These are phyloP conservation scores for Sus cebifrons DNA, from an alignment of 2,797 vertebrate genomes.

Conservation along the genomic window DNA sequence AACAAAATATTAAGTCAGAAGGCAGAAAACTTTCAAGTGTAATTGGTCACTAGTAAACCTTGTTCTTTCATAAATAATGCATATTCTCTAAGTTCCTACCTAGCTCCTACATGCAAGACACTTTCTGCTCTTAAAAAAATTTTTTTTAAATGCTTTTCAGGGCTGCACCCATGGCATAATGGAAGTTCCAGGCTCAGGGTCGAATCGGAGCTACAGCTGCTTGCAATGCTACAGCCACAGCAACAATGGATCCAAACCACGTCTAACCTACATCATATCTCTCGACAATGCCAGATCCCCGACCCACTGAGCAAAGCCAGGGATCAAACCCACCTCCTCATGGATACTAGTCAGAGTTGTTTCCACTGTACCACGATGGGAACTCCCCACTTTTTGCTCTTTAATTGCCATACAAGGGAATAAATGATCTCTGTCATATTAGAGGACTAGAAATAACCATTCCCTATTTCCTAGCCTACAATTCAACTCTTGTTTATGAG, in stretches of 20 bases:
- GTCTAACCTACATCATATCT: too few species aligned
- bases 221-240: too few species aligned
- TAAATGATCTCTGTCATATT: conserved; percentile 3
- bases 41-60: conserved; percentile 61
- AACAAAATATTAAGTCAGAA: conserved; percentile 72
- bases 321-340: too few species aligned
- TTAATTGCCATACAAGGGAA: not conserved
- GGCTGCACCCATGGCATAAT: too few species aligned
- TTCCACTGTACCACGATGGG: too few species aligned
- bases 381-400: not conserved
- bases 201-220: too few species aligned
- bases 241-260: too few species aligned
- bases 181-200: too few species aligned
- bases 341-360: too few species aligned
- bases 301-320: too few species aligned
- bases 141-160: too few species aligned
- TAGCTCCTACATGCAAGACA: not conserved
- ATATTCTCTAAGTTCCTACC: not conserved
- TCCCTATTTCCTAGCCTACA: not conserved
- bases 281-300: too few species aligned
- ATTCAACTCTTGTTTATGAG: not conserved
- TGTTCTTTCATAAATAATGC: conserved; percentile 28
- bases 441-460: not conserved
- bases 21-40: conserved; percentile 60
- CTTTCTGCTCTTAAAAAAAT: not conserved